Evolutionary conservation across 2,888 invertebrate genomes (phyloP), one percentile per base, ranked within the genome.

Genomic region (Prostheceraeus crozeri): DNA sequence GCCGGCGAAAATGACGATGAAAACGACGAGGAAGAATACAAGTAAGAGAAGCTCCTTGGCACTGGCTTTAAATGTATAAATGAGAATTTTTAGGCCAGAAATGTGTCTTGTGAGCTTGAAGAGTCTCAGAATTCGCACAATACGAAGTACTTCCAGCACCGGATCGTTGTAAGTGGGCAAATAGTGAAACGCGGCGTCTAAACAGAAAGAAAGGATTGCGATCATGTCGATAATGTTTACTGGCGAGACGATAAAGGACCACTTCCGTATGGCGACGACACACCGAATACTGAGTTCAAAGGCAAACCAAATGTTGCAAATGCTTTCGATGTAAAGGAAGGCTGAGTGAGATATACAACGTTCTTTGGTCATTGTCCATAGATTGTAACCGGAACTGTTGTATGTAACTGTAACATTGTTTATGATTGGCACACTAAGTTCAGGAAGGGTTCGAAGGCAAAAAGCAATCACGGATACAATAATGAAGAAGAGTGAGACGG

Each of bases 401-500:
- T 59, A 2, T 14, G 6, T 2, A 16, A 59, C 57, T 19, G 61
- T 56, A 11, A 31, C 25, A 23, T 65, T 65, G 30, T 55, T 64
- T 57, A 76, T 69, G 57, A 72, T 69, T 1, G 76, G 76, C 16
- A 76, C 75, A 57, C 76, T 67, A 71, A 76, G 72, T 59, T 73
- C 94, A 66, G 98, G 89, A 75, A 90, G 89, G 1, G 91, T 91
- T 81, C 94, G 94, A 77, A 93, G 81, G 79, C 91, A 93, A 82
- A 94, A 94, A 65, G 88, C 88, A 69, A 91, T 82, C 68, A 94
- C 91, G 71, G 91, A 93, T 67, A 89, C 84, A 80, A 89, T 87
- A 78, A 93, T 91, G 83, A 94, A 93, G 81, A 91, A 89, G 63
- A 94, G 88, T 10, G 91, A 90, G 70, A 87, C 82, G 63, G 85